Percentiles rank a stretch among this genome's conserved stretches.
Evolutionary conservation across 2,797 vertebrate species (phyloP).

Genomic region (Poecilia velifera): DNA sequence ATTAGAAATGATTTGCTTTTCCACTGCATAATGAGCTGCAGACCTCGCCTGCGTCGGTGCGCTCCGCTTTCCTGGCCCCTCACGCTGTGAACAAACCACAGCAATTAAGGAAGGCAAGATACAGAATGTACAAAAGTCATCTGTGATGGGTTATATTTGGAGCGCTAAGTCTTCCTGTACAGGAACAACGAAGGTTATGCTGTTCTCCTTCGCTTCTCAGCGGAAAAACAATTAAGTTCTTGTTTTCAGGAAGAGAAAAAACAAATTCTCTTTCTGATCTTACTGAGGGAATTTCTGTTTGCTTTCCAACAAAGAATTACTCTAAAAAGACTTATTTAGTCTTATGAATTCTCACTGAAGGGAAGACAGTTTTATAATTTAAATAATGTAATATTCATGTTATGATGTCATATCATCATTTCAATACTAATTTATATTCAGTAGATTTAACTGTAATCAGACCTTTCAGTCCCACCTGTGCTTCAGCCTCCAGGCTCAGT

Average conservation of each 20-base stretch:
- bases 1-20: slow-evolving; percentile 56
- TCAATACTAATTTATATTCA: slow-evolving; percentile 45
- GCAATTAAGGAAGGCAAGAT: slow-evolving; percentile 59
- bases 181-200: slow-evolving; percentile 26
- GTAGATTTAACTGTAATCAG: slow-evolving; percentile 38
- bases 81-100: slow-evolving; percentile 65
- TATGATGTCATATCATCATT: slow-evolving; percentile 12
- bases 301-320: slow-evolving; percentile 5
- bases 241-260: slow-evolving; percentile 20
- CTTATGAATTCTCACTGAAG: background rate
- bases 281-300: slow-evolving; percentile 9
- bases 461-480: slow-evolving; percentile 23
- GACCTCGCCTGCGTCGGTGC: slow-evolving; percentile 42
- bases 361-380: slow-evolving; percentile 5
- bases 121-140: slow-evolving; percentile 52
- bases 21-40: slow-evolving; percentile 54
- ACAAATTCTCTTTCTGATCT: background rate
- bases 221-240: slow-evolving; percentile 19
- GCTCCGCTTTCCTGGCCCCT: slow-evolving; percentile 30
- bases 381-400: slow-evolving; percentile 16
- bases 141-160: slow-evolving; percentile 45
- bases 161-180: slow-evolving; percentile 19
- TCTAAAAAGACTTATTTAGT: slow-evolving; percentile 1
- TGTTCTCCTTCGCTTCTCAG: slow-evolving; percentile 28
- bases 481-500: slow-evolving; percentile 19